Evolutionary conservation across 2,113 vertebrate species (phyloP), one percentile per base, ranked within the genome.

Genomic region (Lycaon pictus): DNA sequence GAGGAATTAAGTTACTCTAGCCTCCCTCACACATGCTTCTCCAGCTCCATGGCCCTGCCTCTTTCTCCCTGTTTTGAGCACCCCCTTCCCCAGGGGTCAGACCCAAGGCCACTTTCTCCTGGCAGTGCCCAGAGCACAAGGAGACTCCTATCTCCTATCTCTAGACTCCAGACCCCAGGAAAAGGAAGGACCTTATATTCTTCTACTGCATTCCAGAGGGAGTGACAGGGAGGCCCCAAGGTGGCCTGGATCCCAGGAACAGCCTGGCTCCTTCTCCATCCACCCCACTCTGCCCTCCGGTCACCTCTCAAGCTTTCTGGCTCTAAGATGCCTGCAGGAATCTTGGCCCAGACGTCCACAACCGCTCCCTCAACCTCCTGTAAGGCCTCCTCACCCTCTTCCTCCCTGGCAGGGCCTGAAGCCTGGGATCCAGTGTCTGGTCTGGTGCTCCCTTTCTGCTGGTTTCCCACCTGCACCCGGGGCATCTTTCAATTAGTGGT

Each of bases 121-220:
- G 27, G 53, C 51, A 65, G 83, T 53, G 71, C 69, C 69, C 86
- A 85, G 80, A 95, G 37, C 8, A n/a, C 23, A 90, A 62, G 56
- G 77, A 96, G 60, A 16, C 25, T 1, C 3, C 51, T 87, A 56
- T 88, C 80, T 88, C 53, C 90, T 67, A 95, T 65, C 23, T 60
- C 74, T 90, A 76, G n/a, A 35, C 88, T 90, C 62, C 67, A 67
- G 58, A 62, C 16, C 51, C 35, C n/a, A 90, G 71, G 43, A 80
- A 96, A 90, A 48, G 63, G 25, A 63, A 79, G 58, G 74, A 82
- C 96, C 87, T 87, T 95, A 43, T 97, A 94, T 97, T 96, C 96
- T 23, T 11, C 80, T 10, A 37, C 58, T 51, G 11, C 76, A 81
- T 97, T 97, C 97, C 94, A 96, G n/a, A 11, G 17, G 37, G n/a